Evolutionary conservation across 1,140 invertebrate genomes (phyloP), one percentile per base, ranked within the genome.

Genomic region (Achatina immaculata): DNA sequence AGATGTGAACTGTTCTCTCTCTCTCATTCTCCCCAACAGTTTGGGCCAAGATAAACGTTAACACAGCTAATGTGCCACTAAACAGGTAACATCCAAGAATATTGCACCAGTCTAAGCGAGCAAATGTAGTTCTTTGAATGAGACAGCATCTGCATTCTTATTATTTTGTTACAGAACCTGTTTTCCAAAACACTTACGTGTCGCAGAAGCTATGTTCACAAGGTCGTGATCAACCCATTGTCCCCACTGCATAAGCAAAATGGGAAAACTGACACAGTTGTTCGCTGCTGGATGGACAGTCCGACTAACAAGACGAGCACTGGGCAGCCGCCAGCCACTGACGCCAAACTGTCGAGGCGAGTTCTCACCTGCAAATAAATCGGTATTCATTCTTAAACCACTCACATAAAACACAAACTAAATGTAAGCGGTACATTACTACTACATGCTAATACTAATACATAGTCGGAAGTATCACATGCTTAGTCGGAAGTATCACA

Each of bases 181-280:
- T 14, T 14, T 51, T 14, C 11, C 11, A 51, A 51, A 51, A 19
- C 19, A 42, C 43, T 77, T 43, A 81, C 80, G 43, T 14, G 66
- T 78, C 38, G 68, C 72, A 19, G 72, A 7, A 11, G 72, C 36
- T 48, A 73, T 31, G 31, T 34, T 19, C 11, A 72, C 40, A 45
- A 83, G 28, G 78, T 83, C 82, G 36, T 83, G 82, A 28, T 73
- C 78, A 1, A 83, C 43, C 19, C 78, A 80, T 65, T 83, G 82
- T 14, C 82, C 82, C 82, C 82, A 83, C 78, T 76, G 55, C 82
- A 83, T 83, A 38, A 80, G 42, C 79, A 83, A 78, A 45, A 72
- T 31, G 24, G 74, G 73, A 21, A 36, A 43, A 6, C 42, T 43
- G 4, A 14, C n/a, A 19, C 43, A 42, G n/a, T 65, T 42, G 6